These are phyloP conservation scores for Sigmodon hispidus DNA, from an alignment of 2,113 vertebrate genomes.

Conservation along the genomic window DNA sequence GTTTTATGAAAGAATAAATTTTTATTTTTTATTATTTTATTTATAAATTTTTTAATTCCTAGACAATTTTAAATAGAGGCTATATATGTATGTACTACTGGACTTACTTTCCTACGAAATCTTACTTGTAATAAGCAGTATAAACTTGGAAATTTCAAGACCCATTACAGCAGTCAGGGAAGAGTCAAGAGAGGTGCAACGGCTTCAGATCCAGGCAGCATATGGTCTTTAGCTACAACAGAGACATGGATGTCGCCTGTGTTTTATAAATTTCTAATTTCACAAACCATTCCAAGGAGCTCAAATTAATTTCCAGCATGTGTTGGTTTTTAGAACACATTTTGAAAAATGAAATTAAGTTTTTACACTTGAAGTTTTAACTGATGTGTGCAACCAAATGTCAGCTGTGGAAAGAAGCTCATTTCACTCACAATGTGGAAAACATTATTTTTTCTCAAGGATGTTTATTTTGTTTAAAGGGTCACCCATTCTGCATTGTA, in stretches of 20 bases:
- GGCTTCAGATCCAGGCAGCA: slow-evolving; percentile 34
- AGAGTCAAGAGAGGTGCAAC: slow-evolving; percentile 4
- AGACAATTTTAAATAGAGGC: not conserved
- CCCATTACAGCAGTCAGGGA: not conserved
- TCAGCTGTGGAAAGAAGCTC: slow-evolving; percentile 27
- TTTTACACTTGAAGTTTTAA: slow-evolving; percentile 59
- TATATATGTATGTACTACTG: not conserved
- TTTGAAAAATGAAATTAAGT: slow-evolving; percentile 48
- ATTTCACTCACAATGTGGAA: slow-evolving; percentile 18
- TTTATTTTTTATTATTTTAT: too few relatives aligned
- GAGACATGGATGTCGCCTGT: not conserved
- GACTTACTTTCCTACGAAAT: not conserved
- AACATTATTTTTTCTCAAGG: not conserved
- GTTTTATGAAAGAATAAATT: not conserved
- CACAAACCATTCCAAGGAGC: slow-evolving; percentile 38
- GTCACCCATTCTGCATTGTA: not conserved
- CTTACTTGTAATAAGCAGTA: not conserved
- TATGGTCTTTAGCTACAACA: slow-evolving; percentile 53
- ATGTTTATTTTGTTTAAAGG: not conserved
- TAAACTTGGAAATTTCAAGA: not conserved
- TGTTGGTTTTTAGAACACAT: slow-evolving; percentile 46
- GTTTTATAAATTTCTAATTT: slow-evolving; percentile 64
- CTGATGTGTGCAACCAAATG: slow-evolving; percentile 14
- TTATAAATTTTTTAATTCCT: not conserved
- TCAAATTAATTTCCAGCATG: slow-evolving; percentile 56